Percentiles rank a stretch among this genome's conserved stretches.
Conservation (phyloP, 2,797 vertebrate species). For the Potorous gilbertii region DNA sequence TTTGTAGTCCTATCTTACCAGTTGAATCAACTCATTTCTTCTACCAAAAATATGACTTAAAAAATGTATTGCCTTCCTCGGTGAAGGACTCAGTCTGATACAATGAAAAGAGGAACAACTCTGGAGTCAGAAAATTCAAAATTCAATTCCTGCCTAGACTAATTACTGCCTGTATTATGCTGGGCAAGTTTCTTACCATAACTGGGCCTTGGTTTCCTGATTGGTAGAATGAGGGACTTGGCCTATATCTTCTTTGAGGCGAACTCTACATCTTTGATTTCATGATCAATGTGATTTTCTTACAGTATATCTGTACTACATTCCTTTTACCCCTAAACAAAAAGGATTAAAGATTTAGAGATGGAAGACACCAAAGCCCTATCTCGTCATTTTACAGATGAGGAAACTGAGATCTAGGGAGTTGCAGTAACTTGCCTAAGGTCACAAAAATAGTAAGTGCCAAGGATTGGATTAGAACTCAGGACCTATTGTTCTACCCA, state of each 20-base stretch:
- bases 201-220: neutral
- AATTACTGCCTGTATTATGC: neutral
- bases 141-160: neutral
- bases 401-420: neutral
- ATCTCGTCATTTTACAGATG: neutral
- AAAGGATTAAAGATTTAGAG: neutral
- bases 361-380: neutral
- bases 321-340: neutral
- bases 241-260: neutral
- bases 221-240: neutral
- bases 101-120: neutral
- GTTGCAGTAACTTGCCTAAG: neutral
- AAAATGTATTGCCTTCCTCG: neutral
- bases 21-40: neutral
- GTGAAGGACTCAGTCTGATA: neutral
- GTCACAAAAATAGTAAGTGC: neutral
- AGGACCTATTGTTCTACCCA: neutral
- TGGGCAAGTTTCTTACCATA: neutral
- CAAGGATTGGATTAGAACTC: neutral
- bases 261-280: neutral
- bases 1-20: neutral
- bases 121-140: neutral
- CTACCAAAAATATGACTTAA: neutral
- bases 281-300: neutral
- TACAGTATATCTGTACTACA: neutral